Evolutionary conservation across 2,888 invertebrate genomes (phyloP).

Genomic region (Nysson spinosus): DNA sequence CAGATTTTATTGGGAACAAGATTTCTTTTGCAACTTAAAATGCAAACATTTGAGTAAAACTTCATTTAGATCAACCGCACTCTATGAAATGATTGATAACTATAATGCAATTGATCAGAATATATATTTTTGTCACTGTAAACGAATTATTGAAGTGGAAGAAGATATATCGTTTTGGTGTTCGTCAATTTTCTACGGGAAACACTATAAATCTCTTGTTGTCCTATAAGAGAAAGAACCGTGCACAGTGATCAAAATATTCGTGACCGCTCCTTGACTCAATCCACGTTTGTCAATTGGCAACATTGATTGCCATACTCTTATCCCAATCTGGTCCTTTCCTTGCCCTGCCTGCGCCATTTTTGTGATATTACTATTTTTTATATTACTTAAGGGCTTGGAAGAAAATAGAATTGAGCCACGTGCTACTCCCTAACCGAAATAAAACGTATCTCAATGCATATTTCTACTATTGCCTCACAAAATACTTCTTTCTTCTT

Average conservation of each 20-base stretch:
- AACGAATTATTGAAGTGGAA: slow-evolving; percentile 12
- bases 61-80: neutral
- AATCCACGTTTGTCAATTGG: slow-evolving; percentile 56
- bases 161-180: slow-evolving; percentile 26
- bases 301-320: slow-evolving; percentile 38
- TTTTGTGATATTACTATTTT: slow-evolving; percentile 76
- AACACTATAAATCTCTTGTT: slow-evolving; percentile 13
- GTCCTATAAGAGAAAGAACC: slow-evolving; percentile 24
- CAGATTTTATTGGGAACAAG: slow-evolving; percentile 10
- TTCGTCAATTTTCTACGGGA: slow-evolving; percentile 15
- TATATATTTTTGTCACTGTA: slow-evolving; percentile 34
- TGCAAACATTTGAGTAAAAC: slow-evolving; percentile 1
- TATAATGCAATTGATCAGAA: slow-evolving; percentile 23
- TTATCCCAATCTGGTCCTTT: slow-evolving; percentile 69
- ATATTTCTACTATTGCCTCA: neutral
- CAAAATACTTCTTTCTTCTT: slow-evolving; percentile 8
- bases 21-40: neutral
- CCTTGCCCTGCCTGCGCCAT: slow-evolving; percentile 72
- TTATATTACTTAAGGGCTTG: slow-evolving; percentile 71
- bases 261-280: slow-evolving; percentile 66
- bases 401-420: slow-evolving; percentile 52
- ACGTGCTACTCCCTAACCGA: slow-evolving; percentile 52
- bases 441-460: neutral
- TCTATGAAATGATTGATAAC: slow-evolving; percentile 12
- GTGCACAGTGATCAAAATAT: slow-evolving; percentile 41